Percentiles rank a stretch among this genome's conserved stretches.
These are phyloP conservation scores for Temnothorax nylanderi DNA, from an alignment of 1,140 invertebrate species.

Conservation along the genomic window DNA sequence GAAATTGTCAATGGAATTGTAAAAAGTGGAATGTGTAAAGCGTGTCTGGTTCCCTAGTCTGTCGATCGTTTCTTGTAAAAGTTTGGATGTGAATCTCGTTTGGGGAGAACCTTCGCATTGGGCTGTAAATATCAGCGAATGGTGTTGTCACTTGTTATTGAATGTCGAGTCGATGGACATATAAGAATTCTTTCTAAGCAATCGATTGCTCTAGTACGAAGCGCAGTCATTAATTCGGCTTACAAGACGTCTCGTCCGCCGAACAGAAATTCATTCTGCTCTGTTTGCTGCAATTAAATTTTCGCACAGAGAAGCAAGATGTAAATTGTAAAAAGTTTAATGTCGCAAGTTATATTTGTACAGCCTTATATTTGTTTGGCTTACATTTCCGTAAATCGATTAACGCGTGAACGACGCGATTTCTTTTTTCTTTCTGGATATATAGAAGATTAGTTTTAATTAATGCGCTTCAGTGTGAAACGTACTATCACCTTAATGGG, in stretches of 20 bases:
- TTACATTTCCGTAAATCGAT: slow-evolving; percentile 36
- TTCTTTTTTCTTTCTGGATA: neutral
- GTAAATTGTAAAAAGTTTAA: neutral
- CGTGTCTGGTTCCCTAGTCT: neutral
- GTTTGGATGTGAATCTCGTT: slow-evolving; percentile 11
- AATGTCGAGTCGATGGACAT: slow-evolving; percentile 31
- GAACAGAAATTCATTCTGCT: neutral
- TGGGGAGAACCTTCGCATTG: slow-evolving; percentile 2
- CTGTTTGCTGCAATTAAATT: slow-evolving; percentile 8
- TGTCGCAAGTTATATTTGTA: neutral
- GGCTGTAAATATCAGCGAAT: slow-evolving; percentile 48
- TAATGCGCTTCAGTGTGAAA: slow-evolving; percentile 6
- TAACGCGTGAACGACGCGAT: neutral
- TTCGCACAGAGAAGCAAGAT: neutral
- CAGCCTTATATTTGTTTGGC: slow-evolving; percentile 33
- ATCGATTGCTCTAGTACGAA: neutral
- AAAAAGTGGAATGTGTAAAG: slow-evolving; percentile 15
- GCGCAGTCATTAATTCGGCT: slow-evolving; percentile 20
- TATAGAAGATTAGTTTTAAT: slow-evolving; percentile 13
- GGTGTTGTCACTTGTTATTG: neutral
- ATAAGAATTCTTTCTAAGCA: slow-evolving; percentile 27
- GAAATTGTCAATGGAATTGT: slow-evolving; percentile 4
- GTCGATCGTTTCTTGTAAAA: slow-evolving; percentile 2
- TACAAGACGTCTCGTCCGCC: neutral
- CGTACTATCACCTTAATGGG: slow-evolving; percentile 7